These are phyloP conservation scores for Oreortyx pictus DNA, from an alignment of 2,797 vertebrate species.

Conservation along the genomic window DNA sequence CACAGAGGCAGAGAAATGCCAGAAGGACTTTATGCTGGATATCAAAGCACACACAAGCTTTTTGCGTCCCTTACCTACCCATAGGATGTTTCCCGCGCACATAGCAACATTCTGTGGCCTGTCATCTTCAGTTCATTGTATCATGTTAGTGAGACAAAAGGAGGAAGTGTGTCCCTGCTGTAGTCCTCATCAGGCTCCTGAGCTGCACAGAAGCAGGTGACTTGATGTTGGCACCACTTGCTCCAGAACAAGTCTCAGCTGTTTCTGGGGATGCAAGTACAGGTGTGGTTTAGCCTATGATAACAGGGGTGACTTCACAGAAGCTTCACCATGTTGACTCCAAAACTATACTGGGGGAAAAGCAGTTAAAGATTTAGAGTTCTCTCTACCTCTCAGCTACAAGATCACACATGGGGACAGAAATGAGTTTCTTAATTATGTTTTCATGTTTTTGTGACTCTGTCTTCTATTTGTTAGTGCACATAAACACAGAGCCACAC, in stretches of 20 bases:
- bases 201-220: neutral
- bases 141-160: neutral
- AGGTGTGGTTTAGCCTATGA: neutral
- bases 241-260: neutral
- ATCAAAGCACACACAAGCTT: neutral
- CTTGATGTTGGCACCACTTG: neutral
- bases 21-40: neutral
- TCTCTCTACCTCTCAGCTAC: neutral
- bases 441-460: slow-evolving; percentile 22
- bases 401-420: neutral
- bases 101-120: neutral
- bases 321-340: neutral
- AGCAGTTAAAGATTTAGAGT: neutral
- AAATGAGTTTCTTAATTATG: neutral
- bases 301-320: neutral
- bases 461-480: slow-evolving; percentile 48
- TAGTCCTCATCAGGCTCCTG: neutral
- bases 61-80: neutral
- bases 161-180: neutral
- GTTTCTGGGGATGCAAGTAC: neutral
- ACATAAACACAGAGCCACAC: slow-evolving; percentile 58
- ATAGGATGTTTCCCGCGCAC: neutral
- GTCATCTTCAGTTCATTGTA: neutral
- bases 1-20: neutral
- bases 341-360: neutral